Evolutionary conservation across 2,113 vertebrate species (phyloP).

Genomic region (Etheostoma spectabile): DNA sequence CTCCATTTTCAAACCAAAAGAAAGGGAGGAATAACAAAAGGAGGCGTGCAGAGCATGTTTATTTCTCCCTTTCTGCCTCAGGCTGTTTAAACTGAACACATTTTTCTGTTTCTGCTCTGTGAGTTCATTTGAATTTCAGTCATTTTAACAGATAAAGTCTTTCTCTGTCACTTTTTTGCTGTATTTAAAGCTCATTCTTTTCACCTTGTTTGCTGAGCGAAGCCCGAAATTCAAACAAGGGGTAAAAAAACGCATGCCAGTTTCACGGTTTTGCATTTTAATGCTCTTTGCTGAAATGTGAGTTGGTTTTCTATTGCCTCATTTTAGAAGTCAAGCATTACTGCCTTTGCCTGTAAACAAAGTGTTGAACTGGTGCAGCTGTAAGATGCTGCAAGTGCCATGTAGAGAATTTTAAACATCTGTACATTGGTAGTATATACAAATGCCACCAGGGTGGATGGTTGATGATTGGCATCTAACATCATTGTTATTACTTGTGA

Average conservation of each 20-base stretch:
- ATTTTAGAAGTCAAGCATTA: conserved; percentile 49
- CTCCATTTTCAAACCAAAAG: conserved; percentile 60
- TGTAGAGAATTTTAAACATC: neutral
- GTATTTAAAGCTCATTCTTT: conserved; percentile 58
- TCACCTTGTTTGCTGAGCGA: conserved; percentile 73
- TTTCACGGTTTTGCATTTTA: conserved; percentile 65
- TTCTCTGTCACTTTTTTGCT: conserved; percentile 46
- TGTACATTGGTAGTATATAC: neutral
- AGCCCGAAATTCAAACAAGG: conserved; percentile 65
- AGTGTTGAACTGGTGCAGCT: conserved; percentile 35
- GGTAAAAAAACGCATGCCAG: conserved; percentile 42
- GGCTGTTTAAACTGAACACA: conserved; percentile 73
- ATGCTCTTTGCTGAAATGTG: conserved; percentile 40
- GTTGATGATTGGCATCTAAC: neutral
- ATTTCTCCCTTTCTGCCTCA: conserved; percentile 62
- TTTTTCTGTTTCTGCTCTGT: conserved; percentile 59
- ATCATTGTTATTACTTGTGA: neutral
- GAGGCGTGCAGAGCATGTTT: conserved; percentile 68
- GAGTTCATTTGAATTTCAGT: conserved; percentile 79
- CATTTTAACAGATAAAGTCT: conserved; percentile 79
- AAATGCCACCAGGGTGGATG: neutral
- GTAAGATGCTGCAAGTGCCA: conserved; percentile 26
- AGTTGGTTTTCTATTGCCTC: conserved; percentile 67
- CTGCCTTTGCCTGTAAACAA: conserved; percentile 65
- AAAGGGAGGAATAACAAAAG: conserved; percentile 63